Evolutionary conservation across 2,113 vertebrate genomes (phyloP).

Genomic region (Nicator chloris): DNA sequence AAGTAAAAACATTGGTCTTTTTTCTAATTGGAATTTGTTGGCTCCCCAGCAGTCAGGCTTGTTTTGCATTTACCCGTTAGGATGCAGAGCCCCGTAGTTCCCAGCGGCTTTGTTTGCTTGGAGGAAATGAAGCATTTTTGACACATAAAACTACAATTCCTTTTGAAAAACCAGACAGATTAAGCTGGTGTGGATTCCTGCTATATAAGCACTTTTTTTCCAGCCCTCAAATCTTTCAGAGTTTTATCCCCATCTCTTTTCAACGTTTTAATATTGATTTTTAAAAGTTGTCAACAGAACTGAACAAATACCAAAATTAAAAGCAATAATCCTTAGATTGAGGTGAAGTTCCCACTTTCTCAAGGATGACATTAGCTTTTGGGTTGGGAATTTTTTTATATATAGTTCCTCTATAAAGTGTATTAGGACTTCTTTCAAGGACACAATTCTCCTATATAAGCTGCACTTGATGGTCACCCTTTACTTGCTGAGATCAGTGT

Average conservation of each 20-base stretch:
- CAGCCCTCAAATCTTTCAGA: background rate
- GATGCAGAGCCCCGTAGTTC: background rate
- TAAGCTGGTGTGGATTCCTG: background rate
- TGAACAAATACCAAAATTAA: background rate
- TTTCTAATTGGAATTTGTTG: background rate
- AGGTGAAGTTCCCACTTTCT: background rate
- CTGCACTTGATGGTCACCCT: background rate
- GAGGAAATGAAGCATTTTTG: background rate
- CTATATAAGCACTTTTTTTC: background rate
- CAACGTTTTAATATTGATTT: background rate
- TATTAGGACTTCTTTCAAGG: background rate
- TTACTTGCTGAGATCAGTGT: background rate
- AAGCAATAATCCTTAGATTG: background rate
- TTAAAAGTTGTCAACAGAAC: background rate
- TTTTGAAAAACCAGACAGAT: background rate
- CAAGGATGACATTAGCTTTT: background rate
- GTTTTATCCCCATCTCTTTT: background rate
- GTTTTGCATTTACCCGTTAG: background rate
- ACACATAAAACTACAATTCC: background rate
- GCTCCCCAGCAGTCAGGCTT: background rate
- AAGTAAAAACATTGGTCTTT: background rate
- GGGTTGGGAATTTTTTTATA: background rate
- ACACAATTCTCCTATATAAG: background rate
- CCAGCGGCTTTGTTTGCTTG: background rate
- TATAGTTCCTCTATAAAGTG: background rate